phyloP scores from a whole-genome alignment of 2,888 invertebrate genomes.

The Ectemnius continuus region DNA sequence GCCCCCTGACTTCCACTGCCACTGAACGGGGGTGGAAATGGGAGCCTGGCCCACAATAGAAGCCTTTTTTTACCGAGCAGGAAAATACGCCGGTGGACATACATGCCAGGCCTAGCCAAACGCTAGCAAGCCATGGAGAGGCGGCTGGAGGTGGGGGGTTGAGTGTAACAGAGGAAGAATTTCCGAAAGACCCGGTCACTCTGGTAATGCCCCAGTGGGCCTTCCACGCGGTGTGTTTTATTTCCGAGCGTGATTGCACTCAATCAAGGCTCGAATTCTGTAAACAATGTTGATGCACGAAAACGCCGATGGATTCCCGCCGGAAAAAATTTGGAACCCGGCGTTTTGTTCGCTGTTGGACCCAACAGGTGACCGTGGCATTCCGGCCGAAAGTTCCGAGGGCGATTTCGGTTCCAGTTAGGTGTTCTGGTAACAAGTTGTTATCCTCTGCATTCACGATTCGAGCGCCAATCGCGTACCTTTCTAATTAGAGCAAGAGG shows the following conservation, averaged over 20 bases:
- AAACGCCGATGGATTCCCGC: neutral
- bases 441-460: neutral
- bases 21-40: constrained; percentile 73
- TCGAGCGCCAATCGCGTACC: neutral
- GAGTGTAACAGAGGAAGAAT: constrained; percentile 21
- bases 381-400: neutral
- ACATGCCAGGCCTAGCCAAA: constrained; percentile 2
- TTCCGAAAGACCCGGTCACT: constrained; percentile 42
- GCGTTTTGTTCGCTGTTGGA: neutral
- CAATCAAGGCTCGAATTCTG: too few relatives aligned
- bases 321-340: neutral
- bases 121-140: neutral
- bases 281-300: too few relatives aligned
- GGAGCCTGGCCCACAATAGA: constrained; percentile 72
- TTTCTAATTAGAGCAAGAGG: neutral
- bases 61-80: constrained; percentile 64
- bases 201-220: constrained; percentile 24
- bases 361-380: constrained; percentile 8
- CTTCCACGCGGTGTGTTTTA: neutral
- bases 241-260: constrained; percentile 3
- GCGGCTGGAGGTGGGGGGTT: constrained; percentile 14
- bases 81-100: constrained; percentile 36
- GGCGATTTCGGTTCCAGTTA: neutral
- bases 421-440: neutral
- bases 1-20: constrained; percentile 70